A percentile compares a stretch with the other conserved stretches of the same genome.
Conservation (phyloP, 2,888 invertebrate genomes). For the Bhutanitis thaidina region DNA sequence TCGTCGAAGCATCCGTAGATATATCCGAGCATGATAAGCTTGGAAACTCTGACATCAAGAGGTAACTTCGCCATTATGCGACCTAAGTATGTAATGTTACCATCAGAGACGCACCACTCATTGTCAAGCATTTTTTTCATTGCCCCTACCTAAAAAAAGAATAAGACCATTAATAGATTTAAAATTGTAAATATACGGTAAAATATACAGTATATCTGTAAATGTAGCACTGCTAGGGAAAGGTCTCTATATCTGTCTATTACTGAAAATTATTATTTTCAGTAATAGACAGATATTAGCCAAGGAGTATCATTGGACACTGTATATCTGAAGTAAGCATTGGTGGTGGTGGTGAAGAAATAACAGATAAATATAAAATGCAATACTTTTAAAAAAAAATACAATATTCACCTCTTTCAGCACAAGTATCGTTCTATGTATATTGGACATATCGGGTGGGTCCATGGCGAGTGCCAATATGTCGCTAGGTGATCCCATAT, state of each 20-base stretch:
- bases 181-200: too few relatives aligned
- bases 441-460: conserved; percentile 91
- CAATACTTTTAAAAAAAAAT: too few relatives aligned
- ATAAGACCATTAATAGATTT: too few relatives aligned
- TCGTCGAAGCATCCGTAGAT: conserved; percentile 92
- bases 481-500: conserved; percentile 89
- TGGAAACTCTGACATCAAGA: conserved; percentile 88
- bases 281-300: too few relatives aligned
- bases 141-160: conserved; percentile 84
- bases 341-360: neutral
- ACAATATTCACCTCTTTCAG: conserved; percentile 86
- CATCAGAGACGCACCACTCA: conserved; percentile 82
- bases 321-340: too few relatives aligned
- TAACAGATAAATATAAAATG: neutral
- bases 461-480: conserved; percentile 91
- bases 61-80: conserved; percentile 90
- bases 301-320: too few relatives aligned
- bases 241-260: too few relatives aligned
- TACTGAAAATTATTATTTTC: too few relatives aligned
- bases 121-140: conserved; percentile 81
- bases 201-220: too few relatives aligned
- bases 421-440: conserved; percentile 88
- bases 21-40: conserved; percentile 92
- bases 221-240: too few relatives aligned
- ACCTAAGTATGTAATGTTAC: conserved; percentile 93